Conservation (phyloP, 2,888 invertebrate species). For the Leptopilina myrica region DNA sequence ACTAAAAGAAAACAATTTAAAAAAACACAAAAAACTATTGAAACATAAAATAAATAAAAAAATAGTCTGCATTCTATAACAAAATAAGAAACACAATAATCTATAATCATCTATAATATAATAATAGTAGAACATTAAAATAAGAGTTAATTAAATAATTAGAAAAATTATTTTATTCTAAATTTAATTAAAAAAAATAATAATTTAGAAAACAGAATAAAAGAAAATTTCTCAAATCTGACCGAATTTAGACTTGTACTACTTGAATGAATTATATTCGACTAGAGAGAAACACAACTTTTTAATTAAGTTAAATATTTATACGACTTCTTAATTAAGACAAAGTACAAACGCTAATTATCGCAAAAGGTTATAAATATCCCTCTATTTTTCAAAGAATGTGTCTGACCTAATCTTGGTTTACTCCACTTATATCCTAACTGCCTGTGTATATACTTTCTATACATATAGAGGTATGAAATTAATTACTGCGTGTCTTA, state of each 20-base stretch:
- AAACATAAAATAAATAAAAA: too few relatives aligned
- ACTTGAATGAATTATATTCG: not conserved
- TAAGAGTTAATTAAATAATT: not conserved
- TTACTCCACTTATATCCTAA: not conserved
- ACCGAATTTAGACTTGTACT: not conserved
- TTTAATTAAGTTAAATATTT: constrained; percentile 13
- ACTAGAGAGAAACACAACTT: not conserved
- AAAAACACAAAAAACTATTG: too few relatives aligned
- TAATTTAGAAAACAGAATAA: too few relatives aligned
- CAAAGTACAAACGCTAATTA: not conserved
- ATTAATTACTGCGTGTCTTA: too few relatives aligned
- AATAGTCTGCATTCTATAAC: too few relatives aligned
- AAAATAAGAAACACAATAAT: too few relatives aligned
- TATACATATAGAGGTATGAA: too few relatives aligned
- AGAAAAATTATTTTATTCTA: not conserved
- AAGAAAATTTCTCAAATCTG: not conserved
- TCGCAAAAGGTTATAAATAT: not conserved
- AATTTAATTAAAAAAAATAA: too few relatives aligned
- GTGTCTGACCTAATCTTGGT: not conserved
- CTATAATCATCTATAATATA: too few relatives aligned
- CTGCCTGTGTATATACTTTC: too few relatives aligned
- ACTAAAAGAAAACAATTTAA: too few relatives aligned
- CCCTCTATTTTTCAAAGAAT: not conserved
- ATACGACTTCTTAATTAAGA: constrained; percentile 4
- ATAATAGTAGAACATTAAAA: too few relatives aligned